A percentile compares a stretch with the other conserved stretches of the same genome.
Conservation (phyloP, 2,113 vertebrate genomes). For the Anas platyrhynchos region DNA sequence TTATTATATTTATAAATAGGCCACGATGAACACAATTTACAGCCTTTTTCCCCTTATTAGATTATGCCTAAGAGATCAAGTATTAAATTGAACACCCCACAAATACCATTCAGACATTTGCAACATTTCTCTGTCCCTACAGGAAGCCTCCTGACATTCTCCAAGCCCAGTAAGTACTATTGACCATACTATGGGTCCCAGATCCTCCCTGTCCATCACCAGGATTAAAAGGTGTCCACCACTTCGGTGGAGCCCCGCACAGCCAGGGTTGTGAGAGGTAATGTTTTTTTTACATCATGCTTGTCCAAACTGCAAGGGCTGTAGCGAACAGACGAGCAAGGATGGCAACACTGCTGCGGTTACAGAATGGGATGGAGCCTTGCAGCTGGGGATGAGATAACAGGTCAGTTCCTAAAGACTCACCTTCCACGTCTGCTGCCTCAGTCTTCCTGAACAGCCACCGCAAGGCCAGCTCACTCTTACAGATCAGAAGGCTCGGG, state of each 20-base stretch:
- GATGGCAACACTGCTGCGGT: neutral
- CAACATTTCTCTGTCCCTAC: neutral
- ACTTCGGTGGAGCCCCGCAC: neutral
- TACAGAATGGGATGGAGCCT: neutral
- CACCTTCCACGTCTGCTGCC: neutral
- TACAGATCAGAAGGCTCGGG: neutral
- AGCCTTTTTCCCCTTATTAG: neutral
- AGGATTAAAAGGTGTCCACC: neutral
- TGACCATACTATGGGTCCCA: neutral
- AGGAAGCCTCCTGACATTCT: neutral
- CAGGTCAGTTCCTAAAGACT: neutral
- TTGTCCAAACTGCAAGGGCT: neutral
- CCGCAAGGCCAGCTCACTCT: neutral
- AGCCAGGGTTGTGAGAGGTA: neutral
- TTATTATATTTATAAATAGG: neutral
- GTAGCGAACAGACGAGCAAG: neutral
- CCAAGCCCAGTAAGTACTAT: neutral
- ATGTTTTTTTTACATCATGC: neutral
- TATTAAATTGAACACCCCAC: neutral
- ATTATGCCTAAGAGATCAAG: neutral
- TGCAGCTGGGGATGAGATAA: neutral
- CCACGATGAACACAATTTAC: neutral
- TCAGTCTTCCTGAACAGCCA: neutral
- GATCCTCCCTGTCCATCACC: neutral
- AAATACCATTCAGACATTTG: accelerated